Base-by-base conservation (phyloP, 1,140 invertebrate species). In the Amphibalanus amphitrite region DNA sequence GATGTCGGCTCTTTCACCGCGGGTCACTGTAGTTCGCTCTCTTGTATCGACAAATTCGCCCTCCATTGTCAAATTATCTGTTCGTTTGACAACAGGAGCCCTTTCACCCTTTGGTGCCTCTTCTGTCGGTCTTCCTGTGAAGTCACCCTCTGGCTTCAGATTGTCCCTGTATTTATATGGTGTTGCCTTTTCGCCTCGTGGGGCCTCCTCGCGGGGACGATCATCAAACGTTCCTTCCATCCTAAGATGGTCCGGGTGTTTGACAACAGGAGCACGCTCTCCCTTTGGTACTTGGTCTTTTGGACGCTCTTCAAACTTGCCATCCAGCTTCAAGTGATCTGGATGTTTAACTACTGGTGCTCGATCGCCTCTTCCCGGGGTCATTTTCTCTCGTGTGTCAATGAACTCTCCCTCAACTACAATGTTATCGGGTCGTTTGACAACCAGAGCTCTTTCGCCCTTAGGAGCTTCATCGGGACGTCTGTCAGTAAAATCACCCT, bases 281-380 rank as follows among this genome's bases (percentile, higher is more conserved):
- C 29, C 81, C 75, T 4, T 78, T 73, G 0, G 78, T 79, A 40
- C 33, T 81, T 72, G 25, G 59, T 73, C 28, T 70, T 29, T 38
- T 40, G 47, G 69, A 67, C 70, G 72, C 17, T 73, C 74, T n/a
- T 72, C 73, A 70, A 89, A 77, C 75, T 87, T 84, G 28, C 88
- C 87, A 77, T 88, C 87, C 3, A 86, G 83, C 8, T 77, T 77
- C 0, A 89, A 76, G 74, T 85, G 82, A 71, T 85, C 83, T 72
- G 79, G 73, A 74, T 85, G 77, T 72, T 75, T 77, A 26, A 80
- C 78, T 28, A 81, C 74, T 3, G 79, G 74, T 3, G 79, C 80
- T 30, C 70, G 77, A 76, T 84, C 82, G 10, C 82, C 80, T 25
- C 74, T 73, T 70, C 75, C 75, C 0, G 74, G 75, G 26, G 69